Conservation (phyloP, 2,888 invertebrate species). For the Volucella inflata region DNA sequence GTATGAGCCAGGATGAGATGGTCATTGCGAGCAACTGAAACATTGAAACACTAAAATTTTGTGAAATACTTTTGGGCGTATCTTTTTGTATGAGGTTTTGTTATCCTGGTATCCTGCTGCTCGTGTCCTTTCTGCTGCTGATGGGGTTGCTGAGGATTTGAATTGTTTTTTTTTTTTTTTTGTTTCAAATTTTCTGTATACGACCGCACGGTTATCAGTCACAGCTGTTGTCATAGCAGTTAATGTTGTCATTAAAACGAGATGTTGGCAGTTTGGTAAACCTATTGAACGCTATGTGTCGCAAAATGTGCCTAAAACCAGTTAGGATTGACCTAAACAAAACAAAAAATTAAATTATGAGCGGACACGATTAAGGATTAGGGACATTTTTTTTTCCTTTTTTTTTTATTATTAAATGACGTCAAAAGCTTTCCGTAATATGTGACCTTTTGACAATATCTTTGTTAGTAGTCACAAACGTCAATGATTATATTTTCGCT, state of each 20-base stretch:
- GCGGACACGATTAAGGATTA: neutral
- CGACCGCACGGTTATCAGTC: conserved; percentile 24
- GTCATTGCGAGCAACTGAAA: conserved; percentile 12
- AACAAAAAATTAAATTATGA: neutral
- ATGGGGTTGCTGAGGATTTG: conserved; percentile 25
- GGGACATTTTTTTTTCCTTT: too few relatives aligned
- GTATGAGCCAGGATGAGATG: conserved; percentile 9
- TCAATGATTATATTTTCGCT: too few relatives aligned
- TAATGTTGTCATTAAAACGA: conserved; percentile 56
- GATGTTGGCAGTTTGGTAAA: conserved; percentile 36
- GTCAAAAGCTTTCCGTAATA: too few relatives aligned
- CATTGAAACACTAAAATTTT: conserved; percentile 30
- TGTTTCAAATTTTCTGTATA: neutral
- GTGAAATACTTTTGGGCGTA: conserved; percentile 18
- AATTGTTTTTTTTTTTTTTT: neutral
- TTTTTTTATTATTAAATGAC: too few relatives aligned
- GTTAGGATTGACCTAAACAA: neutral
- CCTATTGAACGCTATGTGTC: neutral
- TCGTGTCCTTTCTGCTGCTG: neutral
- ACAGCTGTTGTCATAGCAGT: conserved; percentile 49
- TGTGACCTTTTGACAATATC: too few relatives aligned
- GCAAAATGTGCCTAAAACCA: conserved; percentile 8
- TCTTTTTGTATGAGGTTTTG: conserved; percentile 22
- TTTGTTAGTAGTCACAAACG: too few relatives aligned
- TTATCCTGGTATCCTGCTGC: conserved; percentile 6